These are phyloP conservation scores for Lottia gigantea DNA, from an alignment of 2,888 invertebrate genomes.

Conservation along the genomic window DNA sequence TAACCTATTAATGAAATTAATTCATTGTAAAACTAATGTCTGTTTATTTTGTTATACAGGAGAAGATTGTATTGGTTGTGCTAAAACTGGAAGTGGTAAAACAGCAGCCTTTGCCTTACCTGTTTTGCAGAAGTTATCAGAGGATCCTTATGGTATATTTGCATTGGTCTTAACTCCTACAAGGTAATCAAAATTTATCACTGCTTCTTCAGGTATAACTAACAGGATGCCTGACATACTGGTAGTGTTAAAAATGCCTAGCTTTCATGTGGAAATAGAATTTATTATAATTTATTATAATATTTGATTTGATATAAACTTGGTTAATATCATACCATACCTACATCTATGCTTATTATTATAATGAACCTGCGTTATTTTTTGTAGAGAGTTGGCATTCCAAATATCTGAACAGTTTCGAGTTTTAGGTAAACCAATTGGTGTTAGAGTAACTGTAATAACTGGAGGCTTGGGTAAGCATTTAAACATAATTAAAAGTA, in stretches of 20 bases:
- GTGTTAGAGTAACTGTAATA: constrained; percentile 84
- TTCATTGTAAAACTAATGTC: too few relatives aligned
- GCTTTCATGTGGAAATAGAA: too few relatives aligned
- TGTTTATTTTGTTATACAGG: constrained; percentile 69
- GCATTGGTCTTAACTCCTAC: constrained; percentile 95
- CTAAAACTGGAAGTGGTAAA: constrained; percentile 98
- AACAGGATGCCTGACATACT: not conserved
- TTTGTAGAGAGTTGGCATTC: constrained; percentile 66
- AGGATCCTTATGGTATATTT: constrained; percentile 96
- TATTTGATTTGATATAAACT: too few relatives aligned
- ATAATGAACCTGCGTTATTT: too few relatives aligned
- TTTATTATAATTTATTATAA: too few relatives aligned
- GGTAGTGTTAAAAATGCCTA: too few relatives aligned
- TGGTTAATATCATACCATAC: too few relatives aligned
- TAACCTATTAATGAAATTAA: too few relatives aligned
- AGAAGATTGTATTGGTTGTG: constrained; percentile 92
- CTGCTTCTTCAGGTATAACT: not conserved
- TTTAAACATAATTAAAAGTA: too few relatives aligned
- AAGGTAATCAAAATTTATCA: constrained; percentile 70
- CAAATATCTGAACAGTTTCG: constrained; percentile 95
- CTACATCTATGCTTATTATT: too few relatives aligned
- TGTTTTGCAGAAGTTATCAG: constrained; percentile 88
- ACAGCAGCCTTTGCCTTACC: constrained; percentile 97
- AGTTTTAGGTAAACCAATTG: constrained; percentile 88
- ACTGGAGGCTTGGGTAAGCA: constrained; percentile 89